Base-by-base conservation (phyloP, 2,797 vertebrate genomes). In the Chelon auratus region DNA sequence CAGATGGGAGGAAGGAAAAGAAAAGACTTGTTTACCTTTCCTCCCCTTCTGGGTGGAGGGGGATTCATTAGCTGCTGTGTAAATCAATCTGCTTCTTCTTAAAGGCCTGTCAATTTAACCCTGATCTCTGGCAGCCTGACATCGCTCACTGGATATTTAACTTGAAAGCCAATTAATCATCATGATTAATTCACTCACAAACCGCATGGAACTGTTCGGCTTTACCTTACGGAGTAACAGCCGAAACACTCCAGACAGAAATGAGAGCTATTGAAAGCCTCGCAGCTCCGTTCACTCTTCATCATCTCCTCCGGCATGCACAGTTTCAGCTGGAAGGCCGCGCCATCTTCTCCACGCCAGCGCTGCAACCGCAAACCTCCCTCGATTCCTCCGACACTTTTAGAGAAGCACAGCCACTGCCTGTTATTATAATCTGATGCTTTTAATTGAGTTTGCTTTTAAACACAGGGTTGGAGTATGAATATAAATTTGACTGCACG, bases 121-220 rank as follows among this genome's bases (percentile, higher is more conserved):
- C 88, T 91, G 93, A 94, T 89, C 91, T 88, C 91, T 95, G 94
- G 93, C 93, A 93, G 92, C 83, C 92, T 94, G 94, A 93, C 91
- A 93, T 93, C 92, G 85, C 93, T 94, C 92, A 93, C 91, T 93
- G 94, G 93, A 95, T 94, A 95, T 94, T 94, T 94, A 93, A 94
- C 92, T 91, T 94, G 94, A 95, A 95, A 94, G 93, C 93, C 92
- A 94, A 95, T 95, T 94, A 95, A 95, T 95, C 94, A 95, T 94
- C 91, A 92, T 95, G 94, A 95, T 95, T 94, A 95, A 95, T 95
- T 94, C 91, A 92, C 93, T 93, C 90, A 93, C 93, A 94, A 95
- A 94, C 92, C 92, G 82, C 94, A 89, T 83, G 91, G 92, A 94
- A 94, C 92, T 91, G 93, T 93, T 94, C 77, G 76, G 82, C 89